A percentile compares a stretch with the other conserved stretches of the same genome.
These are phyloP conservation scores for Drosophila kambysellisi DNA, from an alignment of 2,888 invertebrate genomes.

Conservation along the genomic window DNA sequence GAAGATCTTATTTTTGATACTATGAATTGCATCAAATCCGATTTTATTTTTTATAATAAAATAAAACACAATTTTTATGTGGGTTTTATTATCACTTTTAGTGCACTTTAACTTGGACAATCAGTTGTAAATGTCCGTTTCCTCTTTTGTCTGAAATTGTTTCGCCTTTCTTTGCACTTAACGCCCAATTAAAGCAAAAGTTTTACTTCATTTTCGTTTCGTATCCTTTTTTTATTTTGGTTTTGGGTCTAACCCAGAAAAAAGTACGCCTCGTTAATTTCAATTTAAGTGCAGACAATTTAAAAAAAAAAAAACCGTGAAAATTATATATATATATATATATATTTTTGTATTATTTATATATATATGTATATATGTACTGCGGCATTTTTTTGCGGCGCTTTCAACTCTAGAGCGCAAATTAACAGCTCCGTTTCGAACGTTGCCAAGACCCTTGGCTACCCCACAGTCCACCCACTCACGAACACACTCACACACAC, in stretches of 20 bases:
- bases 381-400: constrained; percentile 28
- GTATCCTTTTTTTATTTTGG: constrained; percentile 45
- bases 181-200: constrained; percentile 75
- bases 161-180: constrained; percentile 60
- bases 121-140: neutral
- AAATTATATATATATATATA: constrained; percentile 6
- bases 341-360: neutral
- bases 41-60: neutral
- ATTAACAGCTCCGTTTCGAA: constrained; percentile 69
- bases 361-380: constrained; percentile 5
- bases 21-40: neutral
- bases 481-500: constrained; percentile 14
- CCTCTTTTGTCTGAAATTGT: neutral
- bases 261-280: constrained; percentile 82
- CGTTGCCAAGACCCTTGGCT: constrained; percentile 22
- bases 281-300: constrained; percentile 82
- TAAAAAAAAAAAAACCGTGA: constrained; percentile 36
- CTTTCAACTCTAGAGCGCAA: constrained; percentile 66
- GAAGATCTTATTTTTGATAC: neutral
- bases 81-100: neutral
- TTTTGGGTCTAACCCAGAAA: constrained; percentile 54
- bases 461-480: constrained; percentile 26
- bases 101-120: constrained; percentile 1
- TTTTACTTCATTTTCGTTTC: constrained; percentile 60
- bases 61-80: neutral